Base-by-base conservation (phyloP, 2,888 invertebrate species). In the Noctua janthina region DNA sequence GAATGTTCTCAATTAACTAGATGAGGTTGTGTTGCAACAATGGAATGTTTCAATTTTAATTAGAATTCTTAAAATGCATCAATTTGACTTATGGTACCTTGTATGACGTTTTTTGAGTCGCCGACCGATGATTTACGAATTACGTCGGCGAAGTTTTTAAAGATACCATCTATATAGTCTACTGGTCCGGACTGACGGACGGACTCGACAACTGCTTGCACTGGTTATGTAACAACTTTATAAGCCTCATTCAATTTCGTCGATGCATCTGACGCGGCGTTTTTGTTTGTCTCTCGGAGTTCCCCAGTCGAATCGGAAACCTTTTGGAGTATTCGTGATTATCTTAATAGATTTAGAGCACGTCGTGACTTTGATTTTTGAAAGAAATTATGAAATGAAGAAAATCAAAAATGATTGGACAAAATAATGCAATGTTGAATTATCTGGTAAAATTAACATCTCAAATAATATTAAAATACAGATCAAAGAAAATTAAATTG, bases 151-250 rank as follows among this genome's bases (percentile, higher is more conserved):
- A 91, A 90, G 93, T 92, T 90, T 93, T 93, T 94, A 89, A 89
- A 93, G 96, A 95, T 95, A 94, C 79, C 86, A 94, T 94, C 94
- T 91, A 87, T 85, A 84, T 89, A 84, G 89, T 88, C 83, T 83
- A 90, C 84, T 84, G 84, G 81, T 80, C 79, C 80, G 76, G 71
- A 74, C 81, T 80, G 76, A 78, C 74, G 85, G 71, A 75, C 78
- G 81, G 70, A 69, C 83, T 88, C 87, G 87, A 88, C 88, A 88
- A 90, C 84, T 84, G 70, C 88, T 87, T 90, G 94, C 94, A 94
- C 89, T 90, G 93, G 92, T 96, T 94, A 90, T 92, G 95, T 93
- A 95, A 95, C 93, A 90, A 91, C 94, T 94, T 93, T 89, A 94
- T 94, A 93, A 92, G 90, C 91, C 90, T 92, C 91, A 93, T 94